Evolutionary conservation across 2,797 vertebrate species (phyloP).

Genomic region (Sebastes minor): DNA sequence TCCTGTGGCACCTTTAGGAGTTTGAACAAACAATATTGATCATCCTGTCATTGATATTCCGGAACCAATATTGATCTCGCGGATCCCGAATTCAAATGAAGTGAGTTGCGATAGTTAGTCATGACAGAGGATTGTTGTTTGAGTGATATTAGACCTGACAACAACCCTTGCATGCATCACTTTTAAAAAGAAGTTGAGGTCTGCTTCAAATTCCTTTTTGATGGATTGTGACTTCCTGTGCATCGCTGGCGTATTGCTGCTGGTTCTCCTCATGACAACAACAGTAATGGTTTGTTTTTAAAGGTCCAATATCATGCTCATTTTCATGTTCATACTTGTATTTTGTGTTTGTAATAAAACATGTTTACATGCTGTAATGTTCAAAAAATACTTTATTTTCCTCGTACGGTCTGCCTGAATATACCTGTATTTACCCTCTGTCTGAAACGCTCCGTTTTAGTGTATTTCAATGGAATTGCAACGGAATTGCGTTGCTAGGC

Average conservation of each 20-base stretch:
- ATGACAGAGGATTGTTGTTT: not conserved
- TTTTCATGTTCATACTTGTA: too few species aligned
- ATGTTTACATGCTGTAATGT: too few species aligned
- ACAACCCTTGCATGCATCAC: not conserved
- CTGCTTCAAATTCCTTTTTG: not conserved
- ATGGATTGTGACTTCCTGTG: not conserved
- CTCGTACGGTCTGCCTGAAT: too few species aligned
- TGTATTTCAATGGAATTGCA: too few species aligned
- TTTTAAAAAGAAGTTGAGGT: not conserved
- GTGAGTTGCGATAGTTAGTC: not conserved
- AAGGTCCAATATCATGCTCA: too few species aligned
- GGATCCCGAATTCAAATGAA: not conserved
- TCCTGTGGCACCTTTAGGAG: not conserved
- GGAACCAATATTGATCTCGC: conserved; percentile 5
- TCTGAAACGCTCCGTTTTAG: too few species aligned
- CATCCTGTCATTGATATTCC: not conserved
- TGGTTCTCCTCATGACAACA: not conserved
- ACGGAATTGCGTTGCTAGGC: too few species aligned
- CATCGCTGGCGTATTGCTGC: not conserved
- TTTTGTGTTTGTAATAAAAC: too few species aligned
- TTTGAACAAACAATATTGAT: conserved; percentile 4
- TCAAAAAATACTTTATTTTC: too few species aligned
- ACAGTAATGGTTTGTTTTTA: not conserved
- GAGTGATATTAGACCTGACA: not conserved
- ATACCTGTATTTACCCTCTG: too few species aligned